Conservation (phyloP, 2,888 invertebrate species). For the Diarsia dahlii region DNA sequence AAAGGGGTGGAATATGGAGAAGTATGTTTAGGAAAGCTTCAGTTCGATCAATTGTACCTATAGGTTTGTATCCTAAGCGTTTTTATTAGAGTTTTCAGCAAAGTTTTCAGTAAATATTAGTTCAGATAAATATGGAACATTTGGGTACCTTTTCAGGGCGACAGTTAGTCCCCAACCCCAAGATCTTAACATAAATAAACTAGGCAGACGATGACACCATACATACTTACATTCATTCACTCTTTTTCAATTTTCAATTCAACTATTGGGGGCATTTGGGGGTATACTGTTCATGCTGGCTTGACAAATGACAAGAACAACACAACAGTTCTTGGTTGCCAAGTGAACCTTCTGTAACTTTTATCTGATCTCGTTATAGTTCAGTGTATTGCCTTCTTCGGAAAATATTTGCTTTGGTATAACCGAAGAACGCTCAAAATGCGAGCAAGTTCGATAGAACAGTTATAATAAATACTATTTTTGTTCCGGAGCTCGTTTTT, state of each 20-base stretch:
- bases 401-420: slow-evolving; percentile 55
- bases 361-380: background rate
- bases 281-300: background rate
- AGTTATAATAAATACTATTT: slow-evolving; percentile 13
- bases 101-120: background rate
- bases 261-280: background rate
- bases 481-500: slow-evolving; percentile 5
- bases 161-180: too few relatives aligned
- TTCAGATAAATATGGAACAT: background rate
- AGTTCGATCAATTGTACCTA: background rate
- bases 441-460: slow-evolving; percentile 17
- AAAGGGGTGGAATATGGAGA: background rate
- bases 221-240: background rate
- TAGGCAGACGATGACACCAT: background rate
- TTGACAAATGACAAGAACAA: background rate
- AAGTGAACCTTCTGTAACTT: slow-evolving; percentile 34
- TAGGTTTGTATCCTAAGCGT: background rate
- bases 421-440: slow-evolving; percentile 42
- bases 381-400: slow-evolving; percentile 19
- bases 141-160: background rate
- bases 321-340: background rate
- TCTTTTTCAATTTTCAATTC: background rate
- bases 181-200: background rate
- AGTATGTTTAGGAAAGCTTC: background rate
- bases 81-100: background rate